Percentiles rank a stretch among this genome's conserved stretches.
phyloP scores from a whole-genome alignment of 2,797 vertebrate species.

The Caiman crocodilus region DNA sequence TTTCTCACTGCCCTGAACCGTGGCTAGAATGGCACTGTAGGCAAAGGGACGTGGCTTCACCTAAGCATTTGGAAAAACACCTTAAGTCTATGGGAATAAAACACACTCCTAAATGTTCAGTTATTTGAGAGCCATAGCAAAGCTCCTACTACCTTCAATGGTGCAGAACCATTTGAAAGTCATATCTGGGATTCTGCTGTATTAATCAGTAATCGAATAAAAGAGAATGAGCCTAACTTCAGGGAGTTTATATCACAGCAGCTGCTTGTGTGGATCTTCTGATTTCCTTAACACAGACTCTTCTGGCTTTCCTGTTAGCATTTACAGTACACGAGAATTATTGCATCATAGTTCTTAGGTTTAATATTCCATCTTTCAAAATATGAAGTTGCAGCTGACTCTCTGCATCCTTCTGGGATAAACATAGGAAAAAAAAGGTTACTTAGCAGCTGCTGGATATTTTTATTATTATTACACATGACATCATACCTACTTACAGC shows the following conservation, averaged over 20 bases:
- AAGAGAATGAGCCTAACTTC: constrained; percentile 34
- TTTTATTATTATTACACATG: constrained; percentile 75
- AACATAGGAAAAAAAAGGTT: constrained; percentile 48
- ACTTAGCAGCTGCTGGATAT: constrained; percentile 77
- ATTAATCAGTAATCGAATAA: constrained; percentile 25
- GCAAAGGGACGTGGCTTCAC: constrained; percentile 20
- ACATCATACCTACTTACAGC: constrained; percentile 78
- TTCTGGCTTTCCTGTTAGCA: constrained; percentile 29
- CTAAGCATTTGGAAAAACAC: constrained; percentile 24
- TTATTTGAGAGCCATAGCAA: constrained; percentile 4
- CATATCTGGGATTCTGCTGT: background rate
- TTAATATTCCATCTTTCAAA: constrained; percentile 74
- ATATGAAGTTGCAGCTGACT: constrained; percentile 74
- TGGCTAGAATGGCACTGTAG: constrained; percentile 30
- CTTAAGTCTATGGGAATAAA: background rate
- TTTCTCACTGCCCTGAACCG: constrained; percentile 13
- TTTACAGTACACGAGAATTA: constrained; percentile 52
- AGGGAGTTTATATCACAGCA: constrained; percentile 60
- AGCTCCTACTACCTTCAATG: constrained; percentile 28
- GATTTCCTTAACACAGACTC: constrained; percentile 64
- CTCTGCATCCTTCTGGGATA: constrained; percentile 73
- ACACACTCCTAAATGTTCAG: background rate
- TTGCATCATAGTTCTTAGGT: constrained; percentile 54
- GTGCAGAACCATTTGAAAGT: background rate
- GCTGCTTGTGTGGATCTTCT: constrained; percentile 57